phyloP scores from a whole-genome alignment of 37 sponge, comb jelly and placozoan genomes.

The Corticium candelabrum region DNA sequence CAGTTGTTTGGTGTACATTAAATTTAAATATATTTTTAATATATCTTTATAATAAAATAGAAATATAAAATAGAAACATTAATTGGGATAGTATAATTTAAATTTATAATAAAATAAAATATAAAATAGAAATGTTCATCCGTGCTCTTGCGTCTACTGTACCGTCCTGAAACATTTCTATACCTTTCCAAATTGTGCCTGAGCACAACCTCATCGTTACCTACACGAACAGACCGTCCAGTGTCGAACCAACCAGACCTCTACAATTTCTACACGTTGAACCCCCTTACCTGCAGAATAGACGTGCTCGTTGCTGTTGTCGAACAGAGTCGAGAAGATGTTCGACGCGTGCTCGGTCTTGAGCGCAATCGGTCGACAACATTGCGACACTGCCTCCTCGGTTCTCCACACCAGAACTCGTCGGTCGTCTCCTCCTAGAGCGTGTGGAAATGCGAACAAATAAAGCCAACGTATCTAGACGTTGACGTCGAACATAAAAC shows the following conservation, averaged over 20 bases:
- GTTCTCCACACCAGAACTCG: conserved; percentile 43
- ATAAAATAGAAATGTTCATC: no score
- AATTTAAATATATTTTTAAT: no score
- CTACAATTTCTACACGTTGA: neutral
- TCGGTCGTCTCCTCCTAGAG: conserved; percentile 43
- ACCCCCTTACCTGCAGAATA: conserved; percentile 32
- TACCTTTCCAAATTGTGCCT: conserved; percentile 40
- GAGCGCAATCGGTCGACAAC: conserved; percentile 12
- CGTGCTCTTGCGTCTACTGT: no score
- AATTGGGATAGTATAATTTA: no score
- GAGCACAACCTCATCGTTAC: conserved; percentile 42
- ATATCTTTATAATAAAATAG: no score
- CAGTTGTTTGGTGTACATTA: no score
- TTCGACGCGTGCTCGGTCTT: conserved; percentile 26
- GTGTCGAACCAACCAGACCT: no score
- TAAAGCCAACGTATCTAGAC: no score
- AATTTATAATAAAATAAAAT: no score
- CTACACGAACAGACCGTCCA: conserved; percentile 2
- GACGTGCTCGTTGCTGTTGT: conserved; percentile 24
- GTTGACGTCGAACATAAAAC: no score
- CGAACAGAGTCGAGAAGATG: conserved; percentile 37
- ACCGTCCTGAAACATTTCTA: no score
- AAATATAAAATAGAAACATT: no score
- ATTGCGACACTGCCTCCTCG: neutral
- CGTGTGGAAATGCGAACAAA: neutral